Conservation (phyloP, 1,140 invertebrate species). For the Leptoteleia sp. region DNA sequence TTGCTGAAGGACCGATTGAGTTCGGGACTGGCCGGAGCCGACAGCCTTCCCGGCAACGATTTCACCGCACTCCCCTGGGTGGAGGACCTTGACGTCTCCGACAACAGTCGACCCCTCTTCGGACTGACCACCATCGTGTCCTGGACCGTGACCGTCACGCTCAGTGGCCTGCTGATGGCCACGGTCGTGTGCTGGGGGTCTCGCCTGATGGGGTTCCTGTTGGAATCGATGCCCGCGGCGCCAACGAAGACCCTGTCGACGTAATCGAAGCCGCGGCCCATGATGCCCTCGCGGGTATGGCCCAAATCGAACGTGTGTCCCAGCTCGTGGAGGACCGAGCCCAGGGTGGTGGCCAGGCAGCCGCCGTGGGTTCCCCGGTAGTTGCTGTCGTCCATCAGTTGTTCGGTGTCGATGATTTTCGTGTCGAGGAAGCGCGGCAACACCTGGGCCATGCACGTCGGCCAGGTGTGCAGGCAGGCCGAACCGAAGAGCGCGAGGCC, state of each 20-base stretch:
- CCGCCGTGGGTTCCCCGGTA: conserved; percentile 92
- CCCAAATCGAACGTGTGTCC: conserved; percentile 97
- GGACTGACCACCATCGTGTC: conserved; percentile 65
- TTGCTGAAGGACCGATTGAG: conserved; percentile 77
- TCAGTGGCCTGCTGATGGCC: conserved; percentile 75
- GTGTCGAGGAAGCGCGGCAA: conserved; percentile 83
- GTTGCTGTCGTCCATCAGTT: conserved; percentile 93
- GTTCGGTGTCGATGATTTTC: conserved; percentile 84
- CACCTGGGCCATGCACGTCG: conserved; percentile 85
- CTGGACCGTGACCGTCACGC: conserved; percentile 78
- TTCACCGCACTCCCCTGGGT: conserved; percentile 27
- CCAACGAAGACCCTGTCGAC: conserved; percentile 88
- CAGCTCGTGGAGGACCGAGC: conserved; percentile 96
- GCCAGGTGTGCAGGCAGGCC: conserved; percentile 95
- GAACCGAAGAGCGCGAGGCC: conserved; percentile 95
- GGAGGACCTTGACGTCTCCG: conserved; percentile 74
- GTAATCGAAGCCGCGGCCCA: conserved; percentile 96
- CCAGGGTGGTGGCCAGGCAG: conserved; percentile 94
- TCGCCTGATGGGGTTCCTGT: conserved; percentile 75
- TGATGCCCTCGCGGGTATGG: conserved; percentile 94
- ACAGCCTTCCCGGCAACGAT: conserved; percentile 70
- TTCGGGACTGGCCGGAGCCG: conserved; percentile 78
- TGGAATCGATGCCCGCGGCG: conserved; percentile 74
- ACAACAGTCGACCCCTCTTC: conserved; percentile 73
- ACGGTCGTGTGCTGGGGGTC: conserved; percentile 79